Evolutionary conservation across 2,113 vertebrate species (phyloP).

Genomic region (Electrona antarctica): DNA sequence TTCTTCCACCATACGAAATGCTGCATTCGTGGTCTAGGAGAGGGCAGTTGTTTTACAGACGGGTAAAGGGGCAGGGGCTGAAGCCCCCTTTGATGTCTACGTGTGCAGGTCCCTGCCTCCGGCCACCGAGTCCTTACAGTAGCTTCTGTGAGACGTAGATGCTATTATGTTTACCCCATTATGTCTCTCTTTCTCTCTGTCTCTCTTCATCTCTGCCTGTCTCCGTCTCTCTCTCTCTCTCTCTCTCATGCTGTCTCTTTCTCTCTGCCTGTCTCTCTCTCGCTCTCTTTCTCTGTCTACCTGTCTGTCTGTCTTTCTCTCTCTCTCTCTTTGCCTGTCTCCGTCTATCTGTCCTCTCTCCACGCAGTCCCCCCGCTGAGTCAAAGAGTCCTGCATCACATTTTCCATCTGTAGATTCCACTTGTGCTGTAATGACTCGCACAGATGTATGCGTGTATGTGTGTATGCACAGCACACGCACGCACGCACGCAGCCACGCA

Average conservation of each 20-base stretch:
- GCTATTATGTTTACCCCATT: too few species aligned
- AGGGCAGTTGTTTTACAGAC: too few species aligned
- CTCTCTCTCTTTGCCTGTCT: slow-evolving; percentile 8
- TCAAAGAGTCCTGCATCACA: slow-evolving; percentile 68
- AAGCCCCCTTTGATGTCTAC: too few species aligned
- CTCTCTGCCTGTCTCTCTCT: too few species aligned
- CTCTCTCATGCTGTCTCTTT: not conserved
- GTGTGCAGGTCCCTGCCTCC: too few species aligned
- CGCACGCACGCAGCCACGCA: slow-evolving; percentile 14
- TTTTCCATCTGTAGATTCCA: slow-evolving; percentile 72
- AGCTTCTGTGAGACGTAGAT: slow-evolving; percentile 26
- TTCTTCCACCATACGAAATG: too few species aligned
- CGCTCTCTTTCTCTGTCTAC: too few species aligned
- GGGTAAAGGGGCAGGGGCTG: too few species aligned
- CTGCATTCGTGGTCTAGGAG: too few species aligned
- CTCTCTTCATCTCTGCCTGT: not conserved
- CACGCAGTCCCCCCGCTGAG: slow-evolving; percentile 58
- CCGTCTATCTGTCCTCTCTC: slow-evolving; percentile 9
- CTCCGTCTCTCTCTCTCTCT: too few species aligned
- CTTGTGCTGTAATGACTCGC: slow-evolving; percentile 69
- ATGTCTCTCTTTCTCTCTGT: not conserved
- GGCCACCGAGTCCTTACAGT: too few species aligned
- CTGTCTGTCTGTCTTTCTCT: slow-evolving; percentile 5
- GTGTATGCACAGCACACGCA: not conserved
- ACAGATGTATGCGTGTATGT: slow-evolving; percentile 62